phyloP scores from a whole-genome alignment of 1,140 invertebrate genomes.

The Idris sp. region DNA sequence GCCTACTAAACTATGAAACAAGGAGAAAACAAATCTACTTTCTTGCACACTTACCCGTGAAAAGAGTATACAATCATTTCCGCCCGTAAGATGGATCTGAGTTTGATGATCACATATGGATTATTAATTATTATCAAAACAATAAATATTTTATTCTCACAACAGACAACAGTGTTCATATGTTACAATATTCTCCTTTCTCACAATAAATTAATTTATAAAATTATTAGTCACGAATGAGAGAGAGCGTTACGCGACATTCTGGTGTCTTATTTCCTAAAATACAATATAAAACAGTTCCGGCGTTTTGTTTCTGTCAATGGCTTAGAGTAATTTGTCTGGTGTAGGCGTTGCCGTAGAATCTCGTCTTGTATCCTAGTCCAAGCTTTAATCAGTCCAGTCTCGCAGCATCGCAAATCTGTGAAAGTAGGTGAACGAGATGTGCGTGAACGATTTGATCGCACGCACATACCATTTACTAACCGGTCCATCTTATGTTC shows the following conservation, averaged over 20 bases:
- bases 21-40: slow-evolving; percentile 31
- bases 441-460: slow-evolving; percentile 39
- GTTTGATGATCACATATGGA: slow-evolving; percentile 18
- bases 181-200: slow-evolving; percentile 65
- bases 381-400: slow-evolving; percentile 53
- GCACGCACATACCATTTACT: slow-evolving; percentile 48
- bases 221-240: slow-evolving; percentile 59
- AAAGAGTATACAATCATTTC: neutral
- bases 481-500: slow-evolving; percentile 20
- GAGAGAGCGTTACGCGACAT: slow-evolving; percentile 54
- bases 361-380: slow-evolving; percentile 48
- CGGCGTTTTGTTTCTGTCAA: slow-evolving; percentile 22
- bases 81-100: neutral
- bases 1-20: slow-evolving; percentile 27
- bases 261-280: slow-evolving; percentile 30
- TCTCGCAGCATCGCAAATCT: slow-evolving; percentile 33
- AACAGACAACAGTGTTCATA: slow-evolving; percentile 66
- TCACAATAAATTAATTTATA: slow-evolving; percentile 64
- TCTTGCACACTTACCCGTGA: slow-evolving; percentile 30
- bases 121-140: slow-evolving; percentile 57
- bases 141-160: slow-evolving; percentile 74
- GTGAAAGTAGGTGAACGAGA: slow-evolving; percentile 64
- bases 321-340: slow-evolving; percentile 33
- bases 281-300: slow-evolving; percentile 30
- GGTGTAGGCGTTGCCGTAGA: slow-evolving; percentile 46